Conservation (phyloP, 2,888 invertebrate genomes). For the Morpho achilles region DNA sequence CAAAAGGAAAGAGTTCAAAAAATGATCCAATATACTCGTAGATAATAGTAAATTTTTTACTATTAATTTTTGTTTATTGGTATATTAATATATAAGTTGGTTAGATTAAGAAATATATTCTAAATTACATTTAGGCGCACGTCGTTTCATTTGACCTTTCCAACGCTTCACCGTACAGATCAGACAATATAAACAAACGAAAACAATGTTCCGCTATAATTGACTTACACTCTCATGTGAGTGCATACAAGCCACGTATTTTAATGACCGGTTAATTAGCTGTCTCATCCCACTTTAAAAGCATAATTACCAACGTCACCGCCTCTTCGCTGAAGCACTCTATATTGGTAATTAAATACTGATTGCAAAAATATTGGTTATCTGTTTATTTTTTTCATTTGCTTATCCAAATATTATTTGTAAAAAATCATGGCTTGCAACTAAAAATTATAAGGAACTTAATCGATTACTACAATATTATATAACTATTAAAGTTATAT, state of each 20-base stretch:
- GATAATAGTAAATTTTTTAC: too few relatives aligned
- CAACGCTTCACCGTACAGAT: neutral
- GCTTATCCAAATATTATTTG: neutral
- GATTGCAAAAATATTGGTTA: neutral
- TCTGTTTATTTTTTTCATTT: neutral
- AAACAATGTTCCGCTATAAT: conserved; percentile 14
- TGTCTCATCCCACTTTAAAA: conserved; percentile 50
- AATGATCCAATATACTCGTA: too few relatives aligned
- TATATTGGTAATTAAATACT: conserved; percentile 37
- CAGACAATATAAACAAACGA: conserved; percentile 1
- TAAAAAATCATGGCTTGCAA: neutral
- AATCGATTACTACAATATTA: too few relatives aligned
- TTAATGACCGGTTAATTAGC: conserved; percentile 49
- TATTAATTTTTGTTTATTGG: too few relatives aligned
- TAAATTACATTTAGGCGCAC: too few relatives aligned
- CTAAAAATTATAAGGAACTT: too few relatives aligned
- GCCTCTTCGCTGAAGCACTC: conserved; percentile 40
- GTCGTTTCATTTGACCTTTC: too few relatives aligned
- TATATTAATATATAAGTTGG: too few relatives aligned
- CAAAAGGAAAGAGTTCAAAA: too few relatives aligned
- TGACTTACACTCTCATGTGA: conserved; percentile 16
- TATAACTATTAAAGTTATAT: too few relatives aligned
- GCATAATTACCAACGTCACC: conserved; percentile 49
- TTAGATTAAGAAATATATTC: too few relatives aligned
- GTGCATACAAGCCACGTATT: conserved; percentile 35